Percentiles rank a stretch among this genome's conserved stretches.
Conservation (phyloP, 2,888 invertebrate species). For the Steinernema carpocapsae region DNA sequence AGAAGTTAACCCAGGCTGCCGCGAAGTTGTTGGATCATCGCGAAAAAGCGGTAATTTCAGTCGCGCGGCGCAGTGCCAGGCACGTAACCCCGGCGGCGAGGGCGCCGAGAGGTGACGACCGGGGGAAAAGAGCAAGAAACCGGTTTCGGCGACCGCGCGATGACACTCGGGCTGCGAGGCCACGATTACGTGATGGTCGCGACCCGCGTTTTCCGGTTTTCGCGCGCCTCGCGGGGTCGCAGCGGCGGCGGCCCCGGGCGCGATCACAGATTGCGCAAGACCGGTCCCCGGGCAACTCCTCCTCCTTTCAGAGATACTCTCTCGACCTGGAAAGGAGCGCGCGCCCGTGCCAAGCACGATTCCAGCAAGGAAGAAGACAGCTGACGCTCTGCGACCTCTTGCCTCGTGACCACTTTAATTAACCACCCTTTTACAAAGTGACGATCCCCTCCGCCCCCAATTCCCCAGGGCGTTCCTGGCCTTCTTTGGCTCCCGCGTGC, state of each 20-base stretch:
- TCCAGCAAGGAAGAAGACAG: not conserved
- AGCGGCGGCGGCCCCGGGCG: not conserved
- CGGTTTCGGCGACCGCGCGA: constrained; percentile 31
- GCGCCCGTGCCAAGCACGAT: constrained; percentile 24
- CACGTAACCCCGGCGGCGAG: constrained; percentile 29
- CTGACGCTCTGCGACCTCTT: not conserved
- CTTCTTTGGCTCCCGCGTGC: not conserved
- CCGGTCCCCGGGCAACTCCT: not conserved
- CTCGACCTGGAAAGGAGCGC: constrained; percentile 32
- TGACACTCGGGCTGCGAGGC: constrained; percentile 6
- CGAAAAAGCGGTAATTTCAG: constrained; percentile 33
- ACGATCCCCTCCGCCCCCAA: not conserved
- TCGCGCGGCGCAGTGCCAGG: constrained; percentile 24
- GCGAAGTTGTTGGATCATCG: constrained; percentile 23
- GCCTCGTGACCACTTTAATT: constrained; percentile 26
- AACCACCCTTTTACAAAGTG: not conserved
- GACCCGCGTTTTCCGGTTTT: constrained; percentile 12
- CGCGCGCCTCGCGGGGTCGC: constrained; percentile 22
- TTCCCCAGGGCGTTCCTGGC: not conserved
- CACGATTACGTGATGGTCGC: constrained; percentile 28
- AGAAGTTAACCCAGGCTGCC: not conserved
- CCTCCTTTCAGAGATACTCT: constrained; percentile 2
- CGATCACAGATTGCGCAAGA: constrained; percentile 6
- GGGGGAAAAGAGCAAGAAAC: constrained; percentile 28
- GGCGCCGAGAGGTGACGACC: constrained; percentile 33